Conservation (phyloP, 2,888 invertebrate species). For the Nezara viridula region DNA sequence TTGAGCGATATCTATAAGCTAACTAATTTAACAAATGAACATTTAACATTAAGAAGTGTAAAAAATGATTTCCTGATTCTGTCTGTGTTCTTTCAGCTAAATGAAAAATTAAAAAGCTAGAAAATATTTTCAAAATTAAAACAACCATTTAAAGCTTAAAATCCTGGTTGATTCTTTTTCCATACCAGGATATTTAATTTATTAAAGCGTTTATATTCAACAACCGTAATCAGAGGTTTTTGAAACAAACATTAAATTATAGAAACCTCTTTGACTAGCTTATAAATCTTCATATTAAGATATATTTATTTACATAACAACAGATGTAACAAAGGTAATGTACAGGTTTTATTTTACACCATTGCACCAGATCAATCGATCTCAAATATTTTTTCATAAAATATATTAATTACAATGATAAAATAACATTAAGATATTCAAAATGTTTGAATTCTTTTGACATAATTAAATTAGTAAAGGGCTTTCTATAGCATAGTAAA, state of each 20-base stretch:
- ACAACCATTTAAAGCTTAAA: slow-evolving; percentile 53
- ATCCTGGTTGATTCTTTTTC: slow-evolving; percentile 42
- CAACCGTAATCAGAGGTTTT: slow-evolving; percentile 51
- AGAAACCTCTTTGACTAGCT: slow-evolving; percentile 45
- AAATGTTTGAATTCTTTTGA: background rate
- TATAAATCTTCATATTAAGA: slow-evolving; percentile 42
- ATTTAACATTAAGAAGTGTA: slow-evolving; percentile 51
- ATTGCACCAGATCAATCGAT: slow-evolving; percentile 45
- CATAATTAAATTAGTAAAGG: slow-evolving; percentile 40
- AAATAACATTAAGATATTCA: slow-evolving; percentile 21
- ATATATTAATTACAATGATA: slow-evolving; percentile 43
- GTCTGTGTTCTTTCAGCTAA: slow-evolving; percentile 17
- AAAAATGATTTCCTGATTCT: slow-evolving; percentile 41
- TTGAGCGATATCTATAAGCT: slow-evolving; percentile 60
- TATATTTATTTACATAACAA: slow-evolving; percentile 55
- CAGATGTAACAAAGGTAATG: slow-evolving; percentile 51
- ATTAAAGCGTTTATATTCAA: slow-evolving; percentile 60
- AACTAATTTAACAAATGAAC: slow-evolving; percentile 39
- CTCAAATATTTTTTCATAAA: slow-evolving; percentile 53
- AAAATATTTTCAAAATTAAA: slow-evolving; percentile 19
- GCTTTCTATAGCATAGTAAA: slow-evolving; percentile 12
- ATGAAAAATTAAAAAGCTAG: slow-evolving; percentile 50
- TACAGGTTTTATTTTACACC: slow-evolving; percentile 40
- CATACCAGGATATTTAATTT: slow-evolving; percentile 47
- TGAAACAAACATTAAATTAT: slow-evolving; percentile 24